Conservation (phyloP, 2,113 vertebrate genomes). For the Struthidea cinerea region DNA sequence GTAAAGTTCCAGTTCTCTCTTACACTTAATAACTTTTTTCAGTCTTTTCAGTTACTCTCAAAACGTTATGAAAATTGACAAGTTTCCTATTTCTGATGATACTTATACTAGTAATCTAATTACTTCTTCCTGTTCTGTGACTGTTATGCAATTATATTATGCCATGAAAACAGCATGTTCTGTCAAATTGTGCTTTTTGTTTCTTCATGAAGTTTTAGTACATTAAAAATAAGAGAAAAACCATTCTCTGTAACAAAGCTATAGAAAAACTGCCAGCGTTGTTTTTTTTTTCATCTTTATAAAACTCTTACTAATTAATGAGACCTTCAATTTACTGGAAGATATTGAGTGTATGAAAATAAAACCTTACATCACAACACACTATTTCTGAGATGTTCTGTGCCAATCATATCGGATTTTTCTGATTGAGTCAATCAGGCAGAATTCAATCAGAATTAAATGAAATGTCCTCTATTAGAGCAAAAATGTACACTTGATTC, state of each 20-base stretch:
- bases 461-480: neutral
- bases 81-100: neutral
- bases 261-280: neutral
- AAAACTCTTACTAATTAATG: neutral
- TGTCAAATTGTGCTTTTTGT: constrained; percentile 5
- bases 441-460: constrained; percentile 38
- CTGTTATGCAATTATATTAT: constrained; percentile 28
- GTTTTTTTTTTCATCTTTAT: neutral
- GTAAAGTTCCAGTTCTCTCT: neutral
- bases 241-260: neutral
- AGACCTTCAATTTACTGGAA: constrained; percentile 2
- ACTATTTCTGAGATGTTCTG: neutral
- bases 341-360: neutral
- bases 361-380: neutral
- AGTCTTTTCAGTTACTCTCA: neutral
- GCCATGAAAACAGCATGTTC: neutral
- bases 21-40: neutral
- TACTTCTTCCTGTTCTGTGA: constrained; percentile 10
- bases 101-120: constrained; percentile 28
- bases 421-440: neutral
- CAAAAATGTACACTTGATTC: constrained; percentile 12
- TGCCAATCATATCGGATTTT: neutral
- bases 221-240: constrained; percentile 7
- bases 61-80: constrained; percentile 20
- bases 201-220: neutral